Conservation (phyloP, 2,797 vertebrate genomes). For the Meda fulgida region DNA sequence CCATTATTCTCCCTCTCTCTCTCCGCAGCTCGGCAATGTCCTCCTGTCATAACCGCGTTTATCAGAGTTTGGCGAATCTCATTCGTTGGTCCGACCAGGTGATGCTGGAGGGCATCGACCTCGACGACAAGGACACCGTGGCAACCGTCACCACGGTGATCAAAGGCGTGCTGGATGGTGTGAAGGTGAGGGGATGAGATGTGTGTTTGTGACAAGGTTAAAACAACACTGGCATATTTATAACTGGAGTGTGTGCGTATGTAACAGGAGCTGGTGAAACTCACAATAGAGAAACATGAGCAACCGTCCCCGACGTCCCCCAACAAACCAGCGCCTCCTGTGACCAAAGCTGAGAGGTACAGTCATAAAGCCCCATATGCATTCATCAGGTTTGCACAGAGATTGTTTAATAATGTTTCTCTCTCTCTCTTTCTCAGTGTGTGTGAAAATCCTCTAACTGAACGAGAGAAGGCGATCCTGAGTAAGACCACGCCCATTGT, state of each 20-base stretch:
- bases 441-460: constrained; percentile 84
- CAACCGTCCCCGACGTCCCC: constrained; percentile 92
- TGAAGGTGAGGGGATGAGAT: constrained; percentile 83
- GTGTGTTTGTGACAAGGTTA: constrained; percentile 28
- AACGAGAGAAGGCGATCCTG: constrained; percentile 88
- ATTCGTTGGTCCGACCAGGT: constrained; percentile 98
- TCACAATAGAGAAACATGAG: constrained; percentile 96
- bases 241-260: constrained; percentile 46
- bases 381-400: not conserved
- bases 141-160: constrained; percentile 91
- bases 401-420: not conserved
- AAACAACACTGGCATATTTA: constrained; percentile 32
- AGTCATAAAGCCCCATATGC: constrained; percentile 34
- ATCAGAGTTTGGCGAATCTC: constrained; percentile 96
- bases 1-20: not conserved
- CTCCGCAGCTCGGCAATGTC: constrained; percentile 88
- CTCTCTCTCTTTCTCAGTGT: constrained; percentile 69
- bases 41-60: constrained; percentile 94
- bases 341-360: constrained; percentile 86
- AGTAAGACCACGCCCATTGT: constrained; percentile 80
- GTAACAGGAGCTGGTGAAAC: constrained; percentile 91
- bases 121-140: constrained; percentile 95
- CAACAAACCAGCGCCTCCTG: constrained; percentile 85
- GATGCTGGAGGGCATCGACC: constrained; percentile 95
- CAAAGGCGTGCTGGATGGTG: constrained; percentile 96